phyloP scores from a whole-genome alignment of 2,113 vertebrate genomes.

The Platichthys flesus region DNA sequence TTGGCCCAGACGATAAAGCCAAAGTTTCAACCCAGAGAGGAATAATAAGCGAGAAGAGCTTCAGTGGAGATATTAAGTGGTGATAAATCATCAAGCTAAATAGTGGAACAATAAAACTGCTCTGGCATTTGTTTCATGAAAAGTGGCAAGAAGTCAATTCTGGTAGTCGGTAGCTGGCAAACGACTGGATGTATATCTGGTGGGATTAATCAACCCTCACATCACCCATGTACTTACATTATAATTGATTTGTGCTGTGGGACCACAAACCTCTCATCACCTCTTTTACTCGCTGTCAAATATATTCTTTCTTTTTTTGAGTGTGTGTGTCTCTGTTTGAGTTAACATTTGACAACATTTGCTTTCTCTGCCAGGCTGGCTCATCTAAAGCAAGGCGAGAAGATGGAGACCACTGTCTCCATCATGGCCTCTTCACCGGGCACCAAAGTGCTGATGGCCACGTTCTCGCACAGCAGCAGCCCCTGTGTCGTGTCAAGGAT shows the following conservation, averaged over 20 bases:
- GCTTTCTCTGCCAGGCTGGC: slow-evolving; percentile 33
- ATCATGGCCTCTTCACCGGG: slow-evolving; percentile 63
- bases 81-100: slow-evolving; percentile 22
- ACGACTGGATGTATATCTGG: background rate
- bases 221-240: background rate
- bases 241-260: slow-evolving; percentile 6
- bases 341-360: background rate
- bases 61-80: slow-evolving; percentile 11
- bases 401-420: slow-evolving; percentile 57
- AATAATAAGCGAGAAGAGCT: slow-evolving; percentile 7
- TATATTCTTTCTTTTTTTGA: too few relatives aligned
- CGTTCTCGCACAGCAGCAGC: slow-evolving; percentile 53
- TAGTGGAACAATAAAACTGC: background rate
- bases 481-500: slow-evolving; percentile 35
- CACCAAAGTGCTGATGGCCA: slow-evolving; percentile 68
- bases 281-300: slow-evolving; percentile 4
- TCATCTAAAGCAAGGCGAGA: slow-evolving; percentile 43
- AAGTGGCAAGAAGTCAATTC: slow-evolving; percentile 8
- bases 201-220: slow-evolving; percentile 15
- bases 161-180: background rate
- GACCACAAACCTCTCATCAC: slow-evolving; percentile 2
- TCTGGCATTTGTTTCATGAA: slow-evolving; percentile 15
- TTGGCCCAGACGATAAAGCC: background rate
- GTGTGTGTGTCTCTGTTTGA: background rate
- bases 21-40: slow-evolving; percentile 3